Percentiles rank a stretch among this genome's conserved stretches.
These are phyloP conservation scores for Vulpes lagopus DNA, from an alignment of 2,113 vertebrate genomes.

Conservation along the genomic window DNA sequence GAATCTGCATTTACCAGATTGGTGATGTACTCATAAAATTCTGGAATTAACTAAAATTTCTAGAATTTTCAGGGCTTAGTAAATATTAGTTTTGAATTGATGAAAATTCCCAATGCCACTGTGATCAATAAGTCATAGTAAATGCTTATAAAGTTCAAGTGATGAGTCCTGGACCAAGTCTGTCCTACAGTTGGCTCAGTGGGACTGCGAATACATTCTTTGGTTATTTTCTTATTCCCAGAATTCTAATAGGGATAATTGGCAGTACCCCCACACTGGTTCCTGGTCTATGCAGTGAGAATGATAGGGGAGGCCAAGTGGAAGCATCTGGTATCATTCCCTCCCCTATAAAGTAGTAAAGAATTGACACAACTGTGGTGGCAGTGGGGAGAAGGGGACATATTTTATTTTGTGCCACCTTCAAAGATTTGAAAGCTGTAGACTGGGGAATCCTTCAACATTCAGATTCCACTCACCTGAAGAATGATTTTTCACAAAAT, in stretches of 20 bases:
- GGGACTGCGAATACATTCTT: not conserved
- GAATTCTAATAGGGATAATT: not conserved
- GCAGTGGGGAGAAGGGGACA: no score
- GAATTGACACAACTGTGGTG: not conserved
- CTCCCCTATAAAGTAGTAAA: not conserved
- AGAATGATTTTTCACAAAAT: not conserved
- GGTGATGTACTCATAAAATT: not conserved
- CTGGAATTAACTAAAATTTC: not conserved
- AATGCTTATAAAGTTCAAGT: not conserved
- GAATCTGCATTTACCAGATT: not conserved
- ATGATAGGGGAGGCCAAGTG: not conserved
- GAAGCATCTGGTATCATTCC: not conserved
- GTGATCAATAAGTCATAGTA: not conserved
- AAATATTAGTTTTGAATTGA: not conserved
- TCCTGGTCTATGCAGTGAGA: not conserved
- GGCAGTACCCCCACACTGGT: not conserved
- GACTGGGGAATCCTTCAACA: not conserved
- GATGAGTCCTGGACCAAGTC: not conserved
- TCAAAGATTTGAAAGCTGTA: not conserved
- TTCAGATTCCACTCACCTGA: not conserved
- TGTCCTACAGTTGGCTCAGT: not conserved
- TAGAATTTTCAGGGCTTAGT: not conserved
- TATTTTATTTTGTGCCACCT: not conserved
- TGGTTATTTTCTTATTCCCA: not conserved
- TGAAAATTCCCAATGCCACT: not conserved